Conservation (phyloP, 2,797 vertebrate species). For the Halcyon chelicuti region DNA sequence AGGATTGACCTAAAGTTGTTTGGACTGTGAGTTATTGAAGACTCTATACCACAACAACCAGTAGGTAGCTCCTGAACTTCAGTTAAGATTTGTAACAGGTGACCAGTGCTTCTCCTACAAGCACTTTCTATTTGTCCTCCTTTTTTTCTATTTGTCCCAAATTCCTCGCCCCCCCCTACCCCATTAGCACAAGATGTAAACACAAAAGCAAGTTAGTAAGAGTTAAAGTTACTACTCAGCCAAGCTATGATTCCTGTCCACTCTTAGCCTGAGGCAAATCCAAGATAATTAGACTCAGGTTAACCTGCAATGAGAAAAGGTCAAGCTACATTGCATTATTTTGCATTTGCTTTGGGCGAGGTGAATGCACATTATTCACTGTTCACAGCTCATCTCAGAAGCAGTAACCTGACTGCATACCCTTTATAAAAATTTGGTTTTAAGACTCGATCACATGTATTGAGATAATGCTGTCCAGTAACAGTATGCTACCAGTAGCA, state of each 20-base stretch:
- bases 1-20: not conserved
- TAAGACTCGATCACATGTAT: not conserved
- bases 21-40: not conserved
- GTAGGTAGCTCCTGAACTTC: not conserved
- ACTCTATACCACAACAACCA: not conserved
- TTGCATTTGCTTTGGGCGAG: slow-evolving; percentile 60
- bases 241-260: slow-evolving; percentile 38
- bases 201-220: slow-evolving; percentile 1
- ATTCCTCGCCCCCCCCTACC: not conserved
- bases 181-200: not conserved
- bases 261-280: slow-evolving; percentile 40
- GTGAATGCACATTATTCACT: slow-evolving; percentile 4
- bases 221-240: slow-evolving; percentile 24
- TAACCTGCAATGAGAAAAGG: slow-evolving; percentile 63
- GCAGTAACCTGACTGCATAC: not conserved
- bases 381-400: slow-evolving; percentile 6
- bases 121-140: not conserved
- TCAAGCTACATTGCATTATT: slow-evolving; percentile 48
- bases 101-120: not conserved
- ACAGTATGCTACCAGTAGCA: not conserved
- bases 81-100: not conserved
- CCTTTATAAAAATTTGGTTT: not conserved
- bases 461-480: not conserved
- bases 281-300: slow-evolving; percentile 55
- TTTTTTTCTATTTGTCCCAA: not conserved